Evolutionary conservation across 2,797 vertebrate species (phyloP).

Genomic region (Tachyglossus aculeatus): DNA sequence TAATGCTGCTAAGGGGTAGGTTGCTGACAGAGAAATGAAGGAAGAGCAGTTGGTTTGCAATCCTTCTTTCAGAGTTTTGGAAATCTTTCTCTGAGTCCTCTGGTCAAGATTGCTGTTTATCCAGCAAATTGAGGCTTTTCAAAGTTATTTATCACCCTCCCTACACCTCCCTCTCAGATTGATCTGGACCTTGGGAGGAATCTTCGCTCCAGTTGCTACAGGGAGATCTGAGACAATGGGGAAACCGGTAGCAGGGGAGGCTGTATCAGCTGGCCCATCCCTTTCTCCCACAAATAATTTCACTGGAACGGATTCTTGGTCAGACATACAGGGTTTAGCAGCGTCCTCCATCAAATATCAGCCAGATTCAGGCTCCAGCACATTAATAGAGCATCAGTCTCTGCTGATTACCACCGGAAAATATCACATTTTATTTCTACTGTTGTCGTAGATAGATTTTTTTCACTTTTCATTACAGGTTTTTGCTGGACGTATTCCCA

Average conservation of each 20-base stretch:
- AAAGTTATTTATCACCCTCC: no score
- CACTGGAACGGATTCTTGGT: not conserved
- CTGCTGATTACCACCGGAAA: constrained; percentile 46
- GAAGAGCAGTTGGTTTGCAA: not conserved
- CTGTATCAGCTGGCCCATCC: not conserved
- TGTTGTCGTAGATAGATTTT: not conserved
- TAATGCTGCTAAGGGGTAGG: constrained; percentile 28
- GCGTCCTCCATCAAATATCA: constrained; percentile 47
- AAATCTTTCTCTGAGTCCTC: not conserved
- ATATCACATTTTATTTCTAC: constrained; percentile 39
- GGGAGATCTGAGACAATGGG: no score
- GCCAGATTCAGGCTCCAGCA: constrained; percentile 47
- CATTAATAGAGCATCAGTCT: constrained; percentile 33
- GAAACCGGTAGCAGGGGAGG: not conserved
- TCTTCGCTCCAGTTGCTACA: no score
- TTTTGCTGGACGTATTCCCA: not conserved
- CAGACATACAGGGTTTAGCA: constrained; percentile 41
- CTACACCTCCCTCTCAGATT: not conserved
- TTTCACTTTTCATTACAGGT: not conserved
- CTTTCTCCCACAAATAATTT: not conserved
- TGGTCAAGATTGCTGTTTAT: not conserved
- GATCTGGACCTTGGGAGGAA: not conserved
- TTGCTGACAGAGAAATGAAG: constrained; percentile 36
- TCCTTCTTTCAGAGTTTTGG: not conserved
- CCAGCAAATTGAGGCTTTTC: not conserved